Conservation (phyloP, 2,797 vertebrate genomes). For the Spinibarbus caldwelli region DNA sequence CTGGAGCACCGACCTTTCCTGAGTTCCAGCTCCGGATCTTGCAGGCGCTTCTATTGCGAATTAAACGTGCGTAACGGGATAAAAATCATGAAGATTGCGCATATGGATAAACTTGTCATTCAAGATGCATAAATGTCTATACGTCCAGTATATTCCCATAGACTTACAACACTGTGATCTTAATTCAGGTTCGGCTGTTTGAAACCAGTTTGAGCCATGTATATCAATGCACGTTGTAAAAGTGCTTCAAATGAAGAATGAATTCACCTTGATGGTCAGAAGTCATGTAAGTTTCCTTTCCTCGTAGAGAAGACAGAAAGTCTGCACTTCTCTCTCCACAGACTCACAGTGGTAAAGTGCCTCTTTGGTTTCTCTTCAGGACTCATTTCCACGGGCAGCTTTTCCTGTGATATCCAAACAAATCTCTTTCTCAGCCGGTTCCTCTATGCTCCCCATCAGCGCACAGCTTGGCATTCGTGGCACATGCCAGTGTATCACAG, state of each 20-base stretch:
- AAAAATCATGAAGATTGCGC: not conserved
- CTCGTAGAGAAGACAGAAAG: not conserved
- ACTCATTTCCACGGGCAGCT: slow-evolving; percentile 49
- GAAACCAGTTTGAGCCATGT: not conserved
- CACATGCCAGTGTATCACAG: not conserved
- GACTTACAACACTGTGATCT: not conserved
- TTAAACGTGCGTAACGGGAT: not conserved
- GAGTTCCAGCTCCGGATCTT: slow-evolving; percentile 74
- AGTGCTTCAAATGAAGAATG: not conserved
- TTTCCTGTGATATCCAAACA: slow-evolving; percentile 12
- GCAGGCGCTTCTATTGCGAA: not conserved
- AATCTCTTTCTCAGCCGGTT: not conserved
- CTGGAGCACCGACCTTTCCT: slow-evolving; percentile 81
- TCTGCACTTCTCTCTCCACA: slow-evolving; percentile 51
- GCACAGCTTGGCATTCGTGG: not conserved
- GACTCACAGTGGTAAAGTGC: slow-evolving; percentile 57
- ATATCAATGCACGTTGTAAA: not conserved
- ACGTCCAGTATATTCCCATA: not conserved
- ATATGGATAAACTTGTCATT: not conserved
- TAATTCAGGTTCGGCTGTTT: not conserved
- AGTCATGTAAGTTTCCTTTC: slow-evolving; percentile 7
- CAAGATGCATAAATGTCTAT: not conserved
- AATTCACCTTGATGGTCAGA: not conserved
- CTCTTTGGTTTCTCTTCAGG: slow-evolving; percentile 61
- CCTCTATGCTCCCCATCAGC: not conserved